Percentiles rank a stretch among this genome's conserved stretches.
Evolutionary conservation across 2,888 invertebrate genomes (phyloP).

Genomic region (Girardia tigrina): DNA sequence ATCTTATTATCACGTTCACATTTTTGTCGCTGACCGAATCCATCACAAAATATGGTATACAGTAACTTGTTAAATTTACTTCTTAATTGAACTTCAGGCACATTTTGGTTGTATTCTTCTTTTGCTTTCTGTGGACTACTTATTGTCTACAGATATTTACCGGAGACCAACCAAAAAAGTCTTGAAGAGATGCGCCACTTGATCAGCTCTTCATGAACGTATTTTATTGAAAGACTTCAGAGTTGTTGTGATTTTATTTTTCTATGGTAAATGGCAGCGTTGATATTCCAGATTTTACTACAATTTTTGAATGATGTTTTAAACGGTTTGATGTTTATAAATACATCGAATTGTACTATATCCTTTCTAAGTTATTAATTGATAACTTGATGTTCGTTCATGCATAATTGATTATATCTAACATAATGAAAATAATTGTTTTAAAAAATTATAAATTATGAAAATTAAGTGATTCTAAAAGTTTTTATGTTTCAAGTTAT

Average conservation of each 20-base stretch:
- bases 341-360: no score
- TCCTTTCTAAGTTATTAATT: no score
- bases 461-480: no score
- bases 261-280: no score
- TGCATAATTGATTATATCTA: not conserved
- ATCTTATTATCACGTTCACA: slow-evolving; percentile 54
- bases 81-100: slow-evolving; percentile 44
- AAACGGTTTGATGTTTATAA: no score
- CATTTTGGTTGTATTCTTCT: slow-evolving; percentile 54
- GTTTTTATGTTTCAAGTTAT: no score
- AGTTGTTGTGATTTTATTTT: no score
- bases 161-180: slow-evolving; percentile 54
- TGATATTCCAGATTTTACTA: no score
- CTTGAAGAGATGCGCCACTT: slow-evolving; percentile 53
- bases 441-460: no score
- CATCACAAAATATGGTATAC: slow-evolving; percentile 51
- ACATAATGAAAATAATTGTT: no score
- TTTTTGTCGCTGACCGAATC: slow-evolving; percentile 52
- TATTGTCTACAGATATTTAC: slow-evolving; percentile 51
- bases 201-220: slow-evolving; percentile 42
- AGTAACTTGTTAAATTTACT: not conserved
- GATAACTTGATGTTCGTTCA: not conserved
- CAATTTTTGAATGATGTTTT: no score
- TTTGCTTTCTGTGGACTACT: slow-evolving; percentile 52
- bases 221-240: not conserved